Base-by-base conservation (phyloP, 2,888 invertebrate genomes). In the Schizaphis graminum region DNA sequence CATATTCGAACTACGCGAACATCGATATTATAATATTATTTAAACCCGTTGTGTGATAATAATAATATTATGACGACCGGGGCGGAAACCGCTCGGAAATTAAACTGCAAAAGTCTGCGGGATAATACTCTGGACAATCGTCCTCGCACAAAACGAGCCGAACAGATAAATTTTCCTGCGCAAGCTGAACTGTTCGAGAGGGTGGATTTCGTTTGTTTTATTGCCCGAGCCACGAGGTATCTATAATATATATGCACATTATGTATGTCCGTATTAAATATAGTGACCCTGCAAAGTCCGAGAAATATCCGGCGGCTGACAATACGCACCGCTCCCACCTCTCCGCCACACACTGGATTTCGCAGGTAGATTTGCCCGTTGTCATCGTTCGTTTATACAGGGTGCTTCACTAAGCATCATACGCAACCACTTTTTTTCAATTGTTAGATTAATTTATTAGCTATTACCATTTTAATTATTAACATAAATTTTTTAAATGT, bases 201-300 rank as follows among this genome's bases (percentile, higher is more conserved):
- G 86, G 86, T 86, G 47, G 47, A 47, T 47, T 86, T 47, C 47
- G 86, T 86, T 86, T 86, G 47, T 86, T 86, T 47, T 86, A 86
- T 86, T 86, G 47, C 13, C 86, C 16, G 1, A 86, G 26, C 44
- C 86, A 47, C 86, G 86, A 41, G 86, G 77, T 77, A 35, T 77
- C 21, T 77, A 24, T 21, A 77, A 77, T 77, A 77, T 35, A 77
- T 35, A 77, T 21, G 77, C 35, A 35, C 35, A 35, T 77, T 77
- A 77, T 77, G 8, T 77, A 24, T 77, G 77, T 77, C 21, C 35
- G 77, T 77, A 77, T 77, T 77, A 77, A 77, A 77, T 77, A 61
- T 28, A 47, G 86, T 86, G 86, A 86, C 47, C 86, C 86, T 28
- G 41, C 47, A 28, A 47, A 86, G 47, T 47, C 86, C 47, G 44